Evolutionary conservation across 1,140 invertebrate genomes (phyloP).

Genomic region (Notospermus geniculatus): DNA sequence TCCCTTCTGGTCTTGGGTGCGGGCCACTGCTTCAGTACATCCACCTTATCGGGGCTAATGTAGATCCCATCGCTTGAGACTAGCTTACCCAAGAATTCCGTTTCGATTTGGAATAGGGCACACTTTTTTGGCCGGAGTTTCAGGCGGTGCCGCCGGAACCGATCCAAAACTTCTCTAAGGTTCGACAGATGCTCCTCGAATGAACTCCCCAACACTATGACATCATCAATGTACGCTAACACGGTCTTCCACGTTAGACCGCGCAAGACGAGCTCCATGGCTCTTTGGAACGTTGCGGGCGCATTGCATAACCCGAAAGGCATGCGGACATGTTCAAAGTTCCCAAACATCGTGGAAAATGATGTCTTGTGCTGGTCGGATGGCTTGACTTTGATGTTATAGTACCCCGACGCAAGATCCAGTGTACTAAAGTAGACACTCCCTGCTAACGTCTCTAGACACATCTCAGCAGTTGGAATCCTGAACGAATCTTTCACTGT

Average conservation of each 20-base stretch:
- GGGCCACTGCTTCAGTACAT: not conserved
- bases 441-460: conserved; percentile 45
- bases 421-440: conserved; percentile 52
- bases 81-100: not conserved
- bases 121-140: conserved; percentile 2
- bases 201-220: conserved; percentile 8
- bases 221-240: conserved; percentile 10
- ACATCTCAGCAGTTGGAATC: conserved; percentile 56
- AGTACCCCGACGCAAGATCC: conserved; percentile 43
- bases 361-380: conserved; percentile 46
- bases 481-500: conserved; percentile 58
- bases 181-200: conserved; percentile 4
- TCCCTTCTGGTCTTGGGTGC: not conserved
- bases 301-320: conserved; percentile 27
- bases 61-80: not conserved
- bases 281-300: conserved; percentile 28
- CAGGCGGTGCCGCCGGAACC: not conserved
- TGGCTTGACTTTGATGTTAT: conserved; percentile 47
- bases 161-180: conserved; percentile 21
- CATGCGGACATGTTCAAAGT: conserved; percentile 24
- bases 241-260: conserved; percentile 16
- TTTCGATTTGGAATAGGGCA: not conserved
- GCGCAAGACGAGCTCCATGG: conserved; percentile 19
- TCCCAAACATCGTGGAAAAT: conserved; percentile 26
- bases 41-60: not conserved